phyloP scores from a whole-genome alignment of 1,140 invertebrate genomes.

The Amyelois transitella region DNA sequence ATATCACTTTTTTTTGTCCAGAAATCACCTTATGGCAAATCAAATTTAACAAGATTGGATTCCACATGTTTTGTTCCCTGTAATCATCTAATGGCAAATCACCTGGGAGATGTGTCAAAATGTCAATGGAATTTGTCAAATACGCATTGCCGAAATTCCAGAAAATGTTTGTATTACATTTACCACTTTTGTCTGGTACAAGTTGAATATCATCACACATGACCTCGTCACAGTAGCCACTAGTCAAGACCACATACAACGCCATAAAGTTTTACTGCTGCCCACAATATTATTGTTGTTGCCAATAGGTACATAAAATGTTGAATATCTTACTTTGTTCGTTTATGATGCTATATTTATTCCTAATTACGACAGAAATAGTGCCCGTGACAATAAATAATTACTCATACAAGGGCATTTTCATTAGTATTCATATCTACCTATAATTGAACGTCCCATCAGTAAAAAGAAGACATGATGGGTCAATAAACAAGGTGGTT shows the following conservation, averaged over 20 bases:
- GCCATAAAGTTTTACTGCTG: conserved; percentile 29
- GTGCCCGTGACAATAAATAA: conserved; percentile 1
- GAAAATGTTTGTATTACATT: not conserved
- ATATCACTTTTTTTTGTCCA: too few relatives aligned
- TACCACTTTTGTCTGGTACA: not conserved
- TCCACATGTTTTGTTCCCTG: too few relatives aligned
- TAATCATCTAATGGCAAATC: too few relatives aligned
- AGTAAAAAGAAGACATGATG: too few relatives aligned
- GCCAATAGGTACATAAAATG: conserved; percentile 11
- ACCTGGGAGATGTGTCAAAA: too few relatives aligned
- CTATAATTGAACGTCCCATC: not conserved
- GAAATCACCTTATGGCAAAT: too few relatives aligned
- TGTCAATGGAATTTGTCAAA: too few relatives aligned
- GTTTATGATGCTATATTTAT: conserved; percentile 21
- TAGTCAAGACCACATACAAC: not conserved
- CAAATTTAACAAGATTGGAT: too few relatives aligned
- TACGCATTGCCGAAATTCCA: too few relatives aligned
- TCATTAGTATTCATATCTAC: not conserved
- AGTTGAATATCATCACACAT: conserved; percentile 13
- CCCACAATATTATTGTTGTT: conserved; percentile 18
- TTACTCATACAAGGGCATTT: conserved; percentile 3
- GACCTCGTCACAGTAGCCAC: conserved; percentile 23
- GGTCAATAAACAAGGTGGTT: too few relatives aligned
- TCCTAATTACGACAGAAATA: conserved; percentile 4
- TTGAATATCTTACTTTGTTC: conserved; percentile 1